phyloP scores from a whole-genome alignment of 1,140 invertebrate species.

The Episyrphus balteatus region DNA sequence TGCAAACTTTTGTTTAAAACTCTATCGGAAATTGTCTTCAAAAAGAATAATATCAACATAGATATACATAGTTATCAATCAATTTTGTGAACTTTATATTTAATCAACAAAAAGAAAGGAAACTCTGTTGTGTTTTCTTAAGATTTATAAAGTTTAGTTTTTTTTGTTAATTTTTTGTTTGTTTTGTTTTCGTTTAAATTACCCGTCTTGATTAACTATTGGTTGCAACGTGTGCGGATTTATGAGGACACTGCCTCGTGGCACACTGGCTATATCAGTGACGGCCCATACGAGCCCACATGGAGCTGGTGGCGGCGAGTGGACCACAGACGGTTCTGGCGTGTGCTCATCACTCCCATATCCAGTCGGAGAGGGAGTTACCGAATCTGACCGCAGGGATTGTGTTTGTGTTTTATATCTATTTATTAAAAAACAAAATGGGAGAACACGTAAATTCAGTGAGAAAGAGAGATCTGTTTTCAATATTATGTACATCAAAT shows the following conservation, averaged over 20 bases:
- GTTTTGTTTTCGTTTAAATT: conserved; percentile 35
- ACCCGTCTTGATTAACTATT: conserved; percentile 53
- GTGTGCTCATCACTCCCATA: conserved; percentile 36
- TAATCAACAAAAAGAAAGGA: neutral
- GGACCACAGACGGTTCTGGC: conserved; percentile 14
- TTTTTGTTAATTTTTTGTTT: conserved; percentile 10
- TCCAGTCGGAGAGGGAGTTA: conserved; percentile 60
- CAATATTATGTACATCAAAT: too few relatives aligned
- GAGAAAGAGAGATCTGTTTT: too few relatives aligned
- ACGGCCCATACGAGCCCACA: conserved; percentile 68
- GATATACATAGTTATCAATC: neutral
- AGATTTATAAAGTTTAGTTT: neutral
- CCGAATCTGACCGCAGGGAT: conserved; percentile 59
- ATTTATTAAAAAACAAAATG: neutral
- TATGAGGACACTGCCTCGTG: conserved; percentile 73
- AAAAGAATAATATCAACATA: neutral
- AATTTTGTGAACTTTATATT: neutral
- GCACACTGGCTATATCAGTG: conserved; percentile 68
- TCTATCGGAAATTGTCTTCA: neutral
- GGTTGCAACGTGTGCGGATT: conserved; percentile 65
- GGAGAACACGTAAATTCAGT: too few relatives aligned
- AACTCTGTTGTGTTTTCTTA: conserved; percentile 7
- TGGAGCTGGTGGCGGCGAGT: conserved; percentile 10
- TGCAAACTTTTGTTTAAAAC: neutral
- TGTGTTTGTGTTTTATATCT: conserved; percentile 47